Conservation (phyloP, 2,888 invertebrate species). For the Drosophila koepferae region DNA sequence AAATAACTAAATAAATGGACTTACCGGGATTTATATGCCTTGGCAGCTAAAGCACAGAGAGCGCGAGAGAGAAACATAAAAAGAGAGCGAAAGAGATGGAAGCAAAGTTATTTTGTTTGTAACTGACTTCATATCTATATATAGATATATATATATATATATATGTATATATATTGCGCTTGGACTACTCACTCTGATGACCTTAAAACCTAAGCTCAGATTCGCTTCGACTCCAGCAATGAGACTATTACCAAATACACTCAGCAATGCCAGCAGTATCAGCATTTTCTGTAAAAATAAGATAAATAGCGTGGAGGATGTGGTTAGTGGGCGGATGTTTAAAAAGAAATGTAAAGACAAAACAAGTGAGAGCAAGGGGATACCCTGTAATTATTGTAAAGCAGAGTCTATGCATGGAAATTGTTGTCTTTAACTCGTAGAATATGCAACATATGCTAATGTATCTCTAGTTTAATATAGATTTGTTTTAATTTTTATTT, state of each 20-base stretch:
- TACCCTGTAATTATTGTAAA: background rate
- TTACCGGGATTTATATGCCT: constrained; percentile 76
- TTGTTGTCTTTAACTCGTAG: too few species aligned
- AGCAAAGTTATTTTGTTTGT: constrained; percentile 33
- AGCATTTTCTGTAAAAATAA: constrained; percentile 83
- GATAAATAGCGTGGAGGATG: constrained; percentile 31
- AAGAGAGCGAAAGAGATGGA: background rate
- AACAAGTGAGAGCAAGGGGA: background rate
- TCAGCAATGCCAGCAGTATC: constrained; percentile 84
- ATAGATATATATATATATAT: constrained; percentile 36
- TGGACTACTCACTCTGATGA: constrained; percentile 81
- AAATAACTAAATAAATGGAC: constrained; percentile 44
- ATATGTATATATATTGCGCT: constrained; percentile 36
- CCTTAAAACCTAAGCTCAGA: constrained; percentile 83
- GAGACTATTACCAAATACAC: constrained; percentile 84
- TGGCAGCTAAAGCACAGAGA: constrained; percentile 64
- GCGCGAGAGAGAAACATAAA: background rate
- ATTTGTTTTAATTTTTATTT: too few species aligned
- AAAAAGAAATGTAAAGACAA: constrained; percentile 21
- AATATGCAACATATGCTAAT: too few species aligned
- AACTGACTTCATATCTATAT: constrained; percentile 49
- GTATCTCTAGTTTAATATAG: too few species aligned
- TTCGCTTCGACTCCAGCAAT: constrained; percentile 82
- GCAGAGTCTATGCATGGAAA: too few species aligned
- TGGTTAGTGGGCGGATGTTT: constrained; percentile 38